Evolutionary conservation across 2,797 vertebrate genomes (phyloP), one percentile per base, ranked within the genome.

Genomic region (Sardinella longiceps): DNA sequence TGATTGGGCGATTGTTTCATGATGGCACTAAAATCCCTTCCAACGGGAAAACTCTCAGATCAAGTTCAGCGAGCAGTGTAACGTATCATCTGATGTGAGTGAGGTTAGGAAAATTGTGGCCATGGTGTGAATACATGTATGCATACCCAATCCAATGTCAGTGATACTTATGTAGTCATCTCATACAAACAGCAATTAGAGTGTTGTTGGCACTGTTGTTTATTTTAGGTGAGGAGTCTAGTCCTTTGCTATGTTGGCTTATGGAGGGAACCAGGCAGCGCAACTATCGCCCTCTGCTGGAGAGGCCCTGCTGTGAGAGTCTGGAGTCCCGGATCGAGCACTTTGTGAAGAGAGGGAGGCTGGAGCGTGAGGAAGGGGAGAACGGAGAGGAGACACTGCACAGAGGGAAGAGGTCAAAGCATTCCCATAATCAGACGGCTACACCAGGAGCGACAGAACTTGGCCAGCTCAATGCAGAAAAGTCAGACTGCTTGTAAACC

Each of bases 241-340:
- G 91, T 2, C 80, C 86, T 56, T 83, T 85, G 20, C 85, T 85
- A 5, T 96, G 96, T 83, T 91, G 93, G 80, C 95, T 99, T 0
- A 86, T 97, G 33, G 98, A 99, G 90, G 98, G 98, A 1, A 94
- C 96, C 87, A 94, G 92, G 87, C 95, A 95, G 58, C 96, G 91
- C 12, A 96, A 94, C 11, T 99, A 99, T 90, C 95, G 94, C 5
- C 96, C 96, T 0, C 86, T 99, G 84, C 93, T 99, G 91, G 94
- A 97, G 80, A 96, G 98, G 1, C 97, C 97, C 0, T 92, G 95
- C 82, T 98, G 98, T 37, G 95, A 98, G 91, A 97, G 96, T 82
- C 91, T 99, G 90, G 97, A 99, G 91, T 97, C 97, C 3, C 94
- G 97, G 80, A 98, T 99, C 85, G 94, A 96, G 56, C 97, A 97